These are phyloP conservation scores for Tetraodon nigroviridis DNA, from an alignment of 2,113 vertebrate species.

Conservation along the genomic window DNA sequence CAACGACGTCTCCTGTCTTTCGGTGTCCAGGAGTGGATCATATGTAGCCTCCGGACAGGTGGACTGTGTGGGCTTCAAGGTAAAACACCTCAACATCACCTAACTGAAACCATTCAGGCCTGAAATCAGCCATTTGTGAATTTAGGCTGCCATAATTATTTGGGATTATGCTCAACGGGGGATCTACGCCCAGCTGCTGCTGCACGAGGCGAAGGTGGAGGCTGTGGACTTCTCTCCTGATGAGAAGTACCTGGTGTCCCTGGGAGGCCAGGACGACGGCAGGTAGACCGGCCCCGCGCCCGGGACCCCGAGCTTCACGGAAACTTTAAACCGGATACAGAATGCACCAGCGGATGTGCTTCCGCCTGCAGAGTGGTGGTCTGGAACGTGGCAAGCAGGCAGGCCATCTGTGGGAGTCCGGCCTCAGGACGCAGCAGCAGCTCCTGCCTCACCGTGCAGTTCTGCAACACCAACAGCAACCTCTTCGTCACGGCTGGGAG, in stretches of 20 bases:
- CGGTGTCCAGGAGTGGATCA: constrained; percentile 75
- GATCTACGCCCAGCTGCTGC: constrained; percentile 72
- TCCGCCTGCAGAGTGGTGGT: constrained; percentile 78
- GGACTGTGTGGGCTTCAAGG: constrained; percentile 86
- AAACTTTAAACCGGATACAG: not conserved
- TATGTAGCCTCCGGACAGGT: constrained; percentile 88
- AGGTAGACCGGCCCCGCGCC: constrained; percentile 67
- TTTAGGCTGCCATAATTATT: constrained; percentile 83
- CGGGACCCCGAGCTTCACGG: not conserved
- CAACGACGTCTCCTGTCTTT: constrained; percentile 83
- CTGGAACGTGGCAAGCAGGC: constrained; percentile 79
- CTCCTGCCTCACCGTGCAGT: constrained; percentile 67
- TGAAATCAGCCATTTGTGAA: not conserved
- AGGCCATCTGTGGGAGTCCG: constrained; percentile 81
- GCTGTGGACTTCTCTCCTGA: constrained; percentile 84
- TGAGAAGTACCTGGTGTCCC: constrained; percentile 81
- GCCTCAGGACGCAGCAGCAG: constrained; percentile 74
- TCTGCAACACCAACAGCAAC: constrained; percentile 74
- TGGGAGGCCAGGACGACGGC: constrained; percentile 87
- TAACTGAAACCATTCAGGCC: too few relatives aligned
- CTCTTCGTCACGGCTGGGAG: constrained; percentile 84
- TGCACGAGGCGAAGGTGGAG: constrained; percentile 86
- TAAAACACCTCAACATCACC: constrained; percentile 28
- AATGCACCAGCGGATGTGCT: not conserved
- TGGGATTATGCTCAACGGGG: constrained; percentile 80